Evolutionary conservation across 2,797 vertebrate genomes (phyloP), one percentile per base, ranked within the genome.

Genomic region (Coranthus polyacanthus): DNA sequence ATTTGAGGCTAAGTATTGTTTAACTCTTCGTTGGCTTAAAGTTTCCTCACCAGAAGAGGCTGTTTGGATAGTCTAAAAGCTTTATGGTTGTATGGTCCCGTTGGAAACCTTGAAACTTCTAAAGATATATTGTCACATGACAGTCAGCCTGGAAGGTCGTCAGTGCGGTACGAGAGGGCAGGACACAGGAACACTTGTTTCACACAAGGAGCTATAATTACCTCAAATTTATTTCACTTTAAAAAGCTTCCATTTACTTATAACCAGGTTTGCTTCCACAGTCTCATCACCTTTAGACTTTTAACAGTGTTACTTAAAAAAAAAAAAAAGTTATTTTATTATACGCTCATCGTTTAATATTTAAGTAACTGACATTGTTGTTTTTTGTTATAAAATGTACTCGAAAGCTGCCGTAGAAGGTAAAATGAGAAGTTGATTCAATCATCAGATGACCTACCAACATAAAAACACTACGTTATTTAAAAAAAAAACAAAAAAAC

Each of bases 1-100:
- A 77, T 75, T 78, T 67, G 24, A 70, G 69, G 32, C 22, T 1
- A 5, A 58, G 58, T 72, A 20, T 69, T 81, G 44, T 76, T 81
- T 68, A 79, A 78, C 55, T 72, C 18, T 7, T 17, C n/a, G n/a
- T 34, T 21, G 20, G 38, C 16, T 62, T 46, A 4, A 54, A 50
- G 69, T 73, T 52, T 75, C 58, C 17, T 68, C 56, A 29, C 4
- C 67, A 62, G 81, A 70, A 46, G 4, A 52, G 57, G 24, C 2
- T 73, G 65, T 74, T 52, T 82, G 41, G 43, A 42, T 41, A 52
- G 37, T 64, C 16, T 55, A 20, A 44, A 32, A 11, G 29, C 42
- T 7, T 38, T 0, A 5, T 53, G 36, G 41, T 17, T 36, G 10
- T 4, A 3, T 29, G 43, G 32, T 57, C 20, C 6, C 18, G 21